phyloP scores from a whole-genome alignment of 1,140 invertebrate genomes.

The Oncopodura yosiiana region DNA sequence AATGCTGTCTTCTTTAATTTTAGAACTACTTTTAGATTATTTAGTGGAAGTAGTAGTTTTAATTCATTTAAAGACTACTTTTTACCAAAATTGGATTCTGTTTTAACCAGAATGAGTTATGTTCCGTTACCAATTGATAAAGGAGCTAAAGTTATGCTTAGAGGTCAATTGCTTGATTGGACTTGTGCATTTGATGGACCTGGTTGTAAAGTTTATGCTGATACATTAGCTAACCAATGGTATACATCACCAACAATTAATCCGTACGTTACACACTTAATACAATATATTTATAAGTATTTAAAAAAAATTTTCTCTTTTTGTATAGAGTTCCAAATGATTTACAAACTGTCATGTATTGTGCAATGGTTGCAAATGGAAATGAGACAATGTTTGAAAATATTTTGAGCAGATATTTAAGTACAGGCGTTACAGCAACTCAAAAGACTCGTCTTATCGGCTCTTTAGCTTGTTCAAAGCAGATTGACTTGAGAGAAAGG shows the following conservation, averaged over 20 bases:
- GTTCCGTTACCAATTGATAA: slow-evolving; percentile 11
- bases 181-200: slow-evolving; percentile 12
- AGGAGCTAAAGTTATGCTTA: slow-evolving; percentile 3
- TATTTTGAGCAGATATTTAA: no score
- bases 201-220: slow-evolving; percentile 12
- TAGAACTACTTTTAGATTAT: background rate
- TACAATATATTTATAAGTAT: background rate
- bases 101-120: slow-evolving; percentile 12
- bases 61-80: slow-evolving; percentile 15
- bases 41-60: background rate
- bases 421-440: no score
- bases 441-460: no score
- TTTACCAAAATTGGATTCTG: slow-evolving; percentile 14
- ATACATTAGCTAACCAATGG: slow-evolving; percentile 8
- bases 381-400: background rate
- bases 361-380: slow-evolving; percentile 1
- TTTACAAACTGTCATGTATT: slow-evolving; percentile 3
- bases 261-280: slow-evolving; percentile 1
- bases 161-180: slow-evolving; percentile 19
- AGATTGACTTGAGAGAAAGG: no score
- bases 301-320: background rate
- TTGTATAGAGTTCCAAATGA: background rate
- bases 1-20: background rate
- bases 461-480: no score
- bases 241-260: slow-evolving; percentile 5